Evolutionary conservation across 2,113 vertebrate genomes (phyloP).

Genomic region (Alethe diademata): DNA sequence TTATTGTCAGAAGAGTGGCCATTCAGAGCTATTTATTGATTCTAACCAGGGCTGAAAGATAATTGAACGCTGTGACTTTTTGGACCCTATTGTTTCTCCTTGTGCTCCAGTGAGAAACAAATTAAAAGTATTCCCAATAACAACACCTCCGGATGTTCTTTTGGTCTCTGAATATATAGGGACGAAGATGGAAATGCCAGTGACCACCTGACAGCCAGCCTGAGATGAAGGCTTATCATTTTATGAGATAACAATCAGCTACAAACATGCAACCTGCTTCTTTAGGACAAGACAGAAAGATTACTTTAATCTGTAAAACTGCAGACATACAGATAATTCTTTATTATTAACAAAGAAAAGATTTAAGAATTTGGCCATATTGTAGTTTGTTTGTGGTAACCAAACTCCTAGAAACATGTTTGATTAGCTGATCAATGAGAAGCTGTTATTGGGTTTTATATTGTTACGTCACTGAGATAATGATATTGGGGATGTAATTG

Average conservation of each 20-base stretch:
- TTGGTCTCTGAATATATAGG: neutral
- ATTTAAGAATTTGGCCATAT: neutral
- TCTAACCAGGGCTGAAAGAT: constrained; percentile 2
- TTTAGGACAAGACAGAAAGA: neutral
- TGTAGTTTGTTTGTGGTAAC: neutral
- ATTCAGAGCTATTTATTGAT: constrained; percentile 38
- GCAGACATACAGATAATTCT: neutral
- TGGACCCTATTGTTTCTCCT: neutral
- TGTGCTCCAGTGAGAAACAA: constrained; percentile 3
- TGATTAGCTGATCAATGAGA: neutral
- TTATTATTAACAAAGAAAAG: constrained; percentile 4
- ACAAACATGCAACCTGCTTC: neutral
- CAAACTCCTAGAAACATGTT: neutral
- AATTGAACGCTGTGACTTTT: constrained; percentile 43
- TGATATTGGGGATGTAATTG: neutral
- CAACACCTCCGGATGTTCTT: neutral
- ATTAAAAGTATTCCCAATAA: constrained; percentile 35
- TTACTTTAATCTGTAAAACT: constrained; percentile 15
- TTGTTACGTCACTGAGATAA: neutral
- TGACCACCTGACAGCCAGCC: neutral
- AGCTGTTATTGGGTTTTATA: neutral
- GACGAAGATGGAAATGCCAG: neutral
- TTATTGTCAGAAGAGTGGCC: neutral
- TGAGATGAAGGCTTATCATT: constrained; percentile 22
- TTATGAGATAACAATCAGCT: neutral